These are phyloP conservation scores for Diplodus puntazzo DNA, from an alignment of 2,797 vertebrate species.

Conservation along the genomic window DNA sequence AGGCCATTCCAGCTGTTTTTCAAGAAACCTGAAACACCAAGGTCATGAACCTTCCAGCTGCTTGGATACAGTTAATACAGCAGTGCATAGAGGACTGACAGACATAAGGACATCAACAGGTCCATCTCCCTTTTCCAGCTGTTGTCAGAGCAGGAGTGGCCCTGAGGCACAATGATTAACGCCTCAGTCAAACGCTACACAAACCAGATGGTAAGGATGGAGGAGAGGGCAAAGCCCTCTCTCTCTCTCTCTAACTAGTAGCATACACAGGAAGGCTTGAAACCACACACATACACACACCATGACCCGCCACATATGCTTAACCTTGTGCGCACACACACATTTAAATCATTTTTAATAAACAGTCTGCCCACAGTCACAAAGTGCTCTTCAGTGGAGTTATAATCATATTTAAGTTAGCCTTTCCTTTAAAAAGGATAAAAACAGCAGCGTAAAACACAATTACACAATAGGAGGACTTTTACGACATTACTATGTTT, in stretches of 20 bases:
- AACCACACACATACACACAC: neutral
- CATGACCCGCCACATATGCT: neutral
- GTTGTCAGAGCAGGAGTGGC: slow-evolving; percentile 57
- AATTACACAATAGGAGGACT: slow-evolving; percentile 39
- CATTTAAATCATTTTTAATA: slow-evolving; percentile 38
- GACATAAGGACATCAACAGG: slow-evolving; percentile 60
- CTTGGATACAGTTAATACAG: slow-evolving; percentile 45
- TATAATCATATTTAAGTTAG: slow-evolving; percentile 25
- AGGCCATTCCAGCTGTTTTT: slow-evolving; percentile 51
- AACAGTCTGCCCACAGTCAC: slow-evolving; percentile 32
- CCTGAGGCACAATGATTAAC: slow-evolving; percentile 65
- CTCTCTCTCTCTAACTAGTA: slow-evolving; percentile 11
- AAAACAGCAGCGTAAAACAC: slow-evolving; percentile 36
- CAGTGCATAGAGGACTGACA: slow-evolving; percentile 23
- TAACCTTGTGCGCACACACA: neutral
- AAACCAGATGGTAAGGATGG: slow-evolving; percentile 75
- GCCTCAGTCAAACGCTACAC: slow-evolving; percentile 63
- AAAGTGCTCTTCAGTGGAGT: neutral
- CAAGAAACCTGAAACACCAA: slow-evolving; percentile 36
- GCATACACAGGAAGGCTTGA: slow-evolving; percentile 23
- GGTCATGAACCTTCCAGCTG: slow-evolving; percentile 63
- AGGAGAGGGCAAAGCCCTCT: slow-evolving; percentile 54
- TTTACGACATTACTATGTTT: slow-evolving; percentile 35
- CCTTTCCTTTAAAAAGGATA: slow-evolving; percentile 17
- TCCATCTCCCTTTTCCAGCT: slow-evolving; percentile 69